phyloP scores from a whole-genome alignment of 2,888 invertebrate genomes.

The Drosophila suboccidentalis region DNA sequence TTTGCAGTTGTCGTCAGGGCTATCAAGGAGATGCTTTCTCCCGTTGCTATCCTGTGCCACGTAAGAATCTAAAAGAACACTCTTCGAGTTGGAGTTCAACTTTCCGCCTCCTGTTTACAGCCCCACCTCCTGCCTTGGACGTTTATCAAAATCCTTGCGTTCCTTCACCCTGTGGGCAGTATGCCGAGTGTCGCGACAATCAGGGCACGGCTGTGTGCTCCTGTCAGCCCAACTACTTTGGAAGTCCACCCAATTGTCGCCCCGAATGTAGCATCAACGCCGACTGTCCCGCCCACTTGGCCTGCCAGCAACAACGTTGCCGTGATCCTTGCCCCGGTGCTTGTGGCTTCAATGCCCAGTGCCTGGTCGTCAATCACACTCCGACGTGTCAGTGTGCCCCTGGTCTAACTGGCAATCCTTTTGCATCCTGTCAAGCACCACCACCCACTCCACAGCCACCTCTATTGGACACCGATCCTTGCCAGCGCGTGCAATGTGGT shows the following conservation, averaged over 20 bases:
- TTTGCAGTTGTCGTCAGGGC: conserved; percentile 90
- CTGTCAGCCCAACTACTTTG: conserved; percentile 89
- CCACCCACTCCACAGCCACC: conserved; percentile 77
- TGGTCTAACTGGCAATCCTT: conserved; percentile 89
- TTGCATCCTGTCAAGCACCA: conserved; percentile 88
- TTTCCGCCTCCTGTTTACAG: conserved; percentile 31
- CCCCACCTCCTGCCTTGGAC: conserved; percentile 66
- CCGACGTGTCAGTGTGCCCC: conserved; percentile 89
- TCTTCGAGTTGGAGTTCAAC: not conserved
- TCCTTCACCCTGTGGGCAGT: conserved; percentile 91
- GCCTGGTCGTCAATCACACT: conserved; percentile 89
- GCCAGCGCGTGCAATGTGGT: conserved; percentile 91
- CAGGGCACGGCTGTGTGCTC: conserved; percentile 89
- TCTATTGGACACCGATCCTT: conserved; percentile 87
- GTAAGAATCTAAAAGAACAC: conserved; percentile 72
- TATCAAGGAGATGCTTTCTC: conserved; percentile 92
- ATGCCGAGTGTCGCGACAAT: conserved; percentile 89
- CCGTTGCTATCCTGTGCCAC: conserved; percentile 87
- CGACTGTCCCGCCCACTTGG: conserved; percentile 89
- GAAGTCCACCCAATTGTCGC: conserved; percentile 90
- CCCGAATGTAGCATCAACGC: conserved; percentile 90
- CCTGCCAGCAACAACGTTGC: conserved; percentile 91
- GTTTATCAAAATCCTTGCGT: conserved; percentile 88
- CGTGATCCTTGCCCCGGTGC: conserved; percentile 91
- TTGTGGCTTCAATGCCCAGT: conserved; percentile 89